Evolutionary conservation across 2,888 invertebrate species (phyloP), one percentile per base, ranked within the genome.

Genomic region (Caenorhabditis imperialis): DNA sequence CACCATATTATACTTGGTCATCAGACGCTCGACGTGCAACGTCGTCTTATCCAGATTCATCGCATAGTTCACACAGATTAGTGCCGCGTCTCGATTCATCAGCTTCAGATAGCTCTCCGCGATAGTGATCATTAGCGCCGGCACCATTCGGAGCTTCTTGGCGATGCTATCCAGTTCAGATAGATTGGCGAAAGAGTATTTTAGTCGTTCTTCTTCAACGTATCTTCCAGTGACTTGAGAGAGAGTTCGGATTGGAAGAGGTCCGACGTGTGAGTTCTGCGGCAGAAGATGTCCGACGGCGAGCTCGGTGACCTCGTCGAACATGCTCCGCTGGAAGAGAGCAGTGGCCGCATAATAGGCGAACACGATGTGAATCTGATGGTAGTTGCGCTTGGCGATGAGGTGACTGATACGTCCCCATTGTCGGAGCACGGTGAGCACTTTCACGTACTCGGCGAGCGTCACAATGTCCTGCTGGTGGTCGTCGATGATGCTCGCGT

Each of bases 301-400:
- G n/a, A 70, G 27, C 12, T 75, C 61, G n/a, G 63, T 54, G 7
- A 77, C 70, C 1, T 65, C 71, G 18, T 63, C 69, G 40, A 60
- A 79, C n/a, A 75, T 16, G 40, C 71, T 77, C 40, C 71, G 25
- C 10, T 81, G 70, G 40, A 74, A 82, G 1, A 84, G 51, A 1
- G 82, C 75, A 16, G 45, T 73, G 3, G 77, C 57, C 33, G 79
- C 79, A 71, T 72, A 81, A 50, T 81, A 79, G n/a, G 79, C 78
- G 61, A 82, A 84, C 30, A 81, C 47, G 1, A 80, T 37, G 63
- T 84, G 82, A 18, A 70, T 77, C 18, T 78, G 65, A 53, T 77
- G 69, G 22, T 57, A 57, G 25, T 65, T 71, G 20, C 51, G 33
- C 1, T 47, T 38, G 3, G 50, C 10, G 3, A 75, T 58, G 3